A percentile compares a stretch with the other conserved stretches of the same genome.
Conservation (phyloP, 92 coral and sea anemone species). For the Paramuricea clavata region DNA sequence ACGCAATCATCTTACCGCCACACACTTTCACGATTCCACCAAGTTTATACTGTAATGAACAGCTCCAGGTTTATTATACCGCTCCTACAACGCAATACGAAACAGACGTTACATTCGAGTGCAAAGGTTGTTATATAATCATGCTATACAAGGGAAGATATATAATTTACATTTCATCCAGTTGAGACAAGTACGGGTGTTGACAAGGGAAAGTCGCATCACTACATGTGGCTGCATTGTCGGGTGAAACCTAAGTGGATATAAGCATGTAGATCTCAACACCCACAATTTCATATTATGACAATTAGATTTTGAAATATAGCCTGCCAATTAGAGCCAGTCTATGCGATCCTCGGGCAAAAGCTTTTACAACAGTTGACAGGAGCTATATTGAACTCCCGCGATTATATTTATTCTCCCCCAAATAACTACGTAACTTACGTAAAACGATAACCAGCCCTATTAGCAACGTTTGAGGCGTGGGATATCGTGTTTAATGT, state of each 20-base stretch:
- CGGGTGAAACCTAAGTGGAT: constrained; percentile 5
- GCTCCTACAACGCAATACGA: not conserved
- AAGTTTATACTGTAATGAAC: not conserved
- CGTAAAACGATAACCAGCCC: too few relatives aligned
- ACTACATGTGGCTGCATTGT: not conserved
- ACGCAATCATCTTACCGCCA: not conserved
- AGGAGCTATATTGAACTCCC: too few relatives aligned
- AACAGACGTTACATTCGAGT: not conserved
- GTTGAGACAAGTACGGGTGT: not conserved
- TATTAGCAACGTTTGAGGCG: too few relatives aligned
- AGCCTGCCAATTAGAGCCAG: too few relatives aligned
- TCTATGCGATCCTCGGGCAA: too few relatives aligned
- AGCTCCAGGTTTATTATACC: not conserved
- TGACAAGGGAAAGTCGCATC: constrained; percentile 1
- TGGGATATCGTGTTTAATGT: too few relatives aligned
- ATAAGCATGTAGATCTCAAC: not conserved
- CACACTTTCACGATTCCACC: not conserved
- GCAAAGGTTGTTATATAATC: not conserved
- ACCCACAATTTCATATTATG: constrained; percentile 7
- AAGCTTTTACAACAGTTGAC: too few relatives aligned
- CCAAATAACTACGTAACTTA: too few relatives aligned
- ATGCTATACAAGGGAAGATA: not conserved
- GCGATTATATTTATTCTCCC: too few relatives aligned
- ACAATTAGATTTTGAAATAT: not conserved
- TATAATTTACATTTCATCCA: not conserved